These are phyloP conservation scores for Trimorus sp. DNA, from an alignment of 2,888 invertebrate genomes.

Conservation along the genomic window DNA sequence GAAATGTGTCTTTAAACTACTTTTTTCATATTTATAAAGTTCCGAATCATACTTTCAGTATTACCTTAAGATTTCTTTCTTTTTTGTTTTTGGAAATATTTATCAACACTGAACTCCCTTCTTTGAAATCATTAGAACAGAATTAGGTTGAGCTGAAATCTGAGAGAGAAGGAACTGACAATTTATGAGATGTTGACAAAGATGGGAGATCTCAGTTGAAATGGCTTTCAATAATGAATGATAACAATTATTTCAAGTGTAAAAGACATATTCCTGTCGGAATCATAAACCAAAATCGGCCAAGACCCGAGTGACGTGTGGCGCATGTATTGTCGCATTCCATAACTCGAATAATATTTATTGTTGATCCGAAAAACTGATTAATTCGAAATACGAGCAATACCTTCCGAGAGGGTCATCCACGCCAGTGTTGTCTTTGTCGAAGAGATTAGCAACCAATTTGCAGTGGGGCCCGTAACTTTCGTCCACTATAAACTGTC, in stretches of 20 bases:
- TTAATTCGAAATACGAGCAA: constrained; percentile 78
- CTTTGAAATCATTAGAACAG: too few relatives aligned
- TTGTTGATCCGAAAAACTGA: background rate
- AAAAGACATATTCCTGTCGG: background rate
- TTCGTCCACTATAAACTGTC: constrained; percentile 85
- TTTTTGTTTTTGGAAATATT: background rate
- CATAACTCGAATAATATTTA: constrained; percentile 26
- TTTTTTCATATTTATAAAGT: too few relatives aligned
- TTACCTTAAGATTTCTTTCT: too few relatives aligned
- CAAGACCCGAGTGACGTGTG: constrained; percentile 24
- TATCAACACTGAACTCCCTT: too few relatives aligned
- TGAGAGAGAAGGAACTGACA: too few relatives aligned
- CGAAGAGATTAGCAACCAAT: constrained; percentile 88
- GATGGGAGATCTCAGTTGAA: too few relatives aligned
- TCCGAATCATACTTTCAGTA: too few relatives aligned
- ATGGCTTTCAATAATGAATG: too few relatives aligned
- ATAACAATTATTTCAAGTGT: too few relatives aligned
- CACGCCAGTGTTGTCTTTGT: constrained; percentile 95
- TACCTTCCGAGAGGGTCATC: constrained; percentile 97
- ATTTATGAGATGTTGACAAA: too few relatives aligned
- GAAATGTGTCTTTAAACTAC: constrained; percentile 31
- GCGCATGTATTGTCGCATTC: constrained; percentile 46
- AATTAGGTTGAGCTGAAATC: too few relatives aligned
- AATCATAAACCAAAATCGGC: constrained; percentile 24
- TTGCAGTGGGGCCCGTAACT: constrained; percentile 76